These are phyloP conservation scores for Macroramphosus scolopax DNA, from an alignment of 2,797 vertebrate species.

Conservation along the genomic window DNA sequence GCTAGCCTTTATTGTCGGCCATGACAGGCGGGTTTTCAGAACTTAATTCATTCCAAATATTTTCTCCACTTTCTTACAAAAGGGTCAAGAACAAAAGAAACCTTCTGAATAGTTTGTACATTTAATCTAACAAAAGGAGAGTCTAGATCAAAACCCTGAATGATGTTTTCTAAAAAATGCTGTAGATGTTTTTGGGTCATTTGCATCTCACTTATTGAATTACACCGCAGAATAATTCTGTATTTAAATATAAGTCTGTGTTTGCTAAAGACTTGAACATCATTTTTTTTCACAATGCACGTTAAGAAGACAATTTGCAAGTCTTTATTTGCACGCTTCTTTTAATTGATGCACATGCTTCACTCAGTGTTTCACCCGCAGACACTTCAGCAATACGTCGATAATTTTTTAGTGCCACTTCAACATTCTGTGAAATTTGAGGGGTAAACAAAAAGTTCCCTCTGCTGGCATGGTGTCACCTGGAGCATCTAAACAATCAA, in stretches of 20 bases:
- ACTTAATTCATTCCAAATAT: conserved; percentile 78
- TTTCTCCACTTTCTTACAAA: conserved; percentile 68
- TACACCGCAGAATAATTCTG: conserved; percentile 24
- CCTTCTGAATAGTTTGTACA: conserved; percentile 70
- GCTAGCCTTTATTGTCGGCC: conserved; percentile 65
- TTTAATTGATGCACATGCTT: neutral
- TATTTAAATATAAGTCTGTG: conserved; percentile 7
- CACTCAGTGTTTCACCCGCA: conserved; percentile 20
- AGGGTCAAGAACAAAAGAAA: conserved; percentile 52
- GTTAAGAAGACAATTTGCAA: too few species aligned
- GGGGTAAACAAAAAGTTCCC: conserved; percentile 81
- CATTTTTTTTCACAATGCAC: too few species aligned
- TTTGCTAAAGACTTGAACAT: neutral
- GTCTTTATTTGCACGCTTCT: neutral
- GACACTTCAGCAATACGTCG: conserved; percentile 58
- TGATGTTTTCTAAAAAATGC: conserved; percentile 61
- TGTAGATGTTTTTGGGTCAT: conserved; percentile 54
- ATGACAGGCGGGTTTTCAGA: conserved; percentile 75
- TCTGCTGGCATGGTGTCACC: conserved; percentile 77
- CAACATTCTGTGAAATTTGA: conserved; percentile 83
- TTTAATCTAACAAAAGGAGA: conserved; percentile 59
- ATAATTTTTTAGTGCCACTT: conserved; percentile 72
- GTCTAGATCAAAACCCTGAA: conserved; percentile 64
- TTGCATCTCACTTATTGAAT: conserved; percentile 69
- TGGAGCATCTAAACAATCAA: conserved; percentile 86